Evolutionary conservation across 2,888 invertebrate species (phyloP), one percentile per base, ranked within the genome.

Genomic region (Synanthedon myopaeformis): DNA sequence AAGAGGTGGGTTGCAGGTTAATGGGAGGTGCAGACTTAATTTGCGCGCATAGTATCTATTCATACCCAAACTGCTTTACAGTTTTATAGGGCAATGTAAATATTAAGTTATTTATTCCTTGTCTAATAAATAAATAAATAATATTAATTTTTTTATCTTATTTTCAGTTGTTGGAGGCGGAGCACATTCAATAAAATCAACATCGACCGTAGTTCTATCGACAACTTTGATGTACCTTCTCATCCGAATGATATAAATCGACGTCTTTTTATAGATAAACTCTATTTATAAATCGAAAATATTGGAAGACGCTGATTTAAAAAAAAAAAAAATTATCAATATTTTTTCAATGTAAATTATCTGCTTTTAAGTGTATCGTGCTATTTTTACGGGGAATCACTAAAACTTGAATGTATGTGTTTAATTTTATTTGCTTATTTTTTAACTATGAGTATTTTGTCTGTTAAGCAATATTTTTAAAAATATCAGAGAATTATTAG

Each of bases 201-300:
- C 59, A 0, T 61, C 73, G 0, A 57, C 70, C 13, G 60, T 67
- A 2, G 57, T 74, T 2, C 49, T 82, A 1, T 66, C 79, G 0
- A 62, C 82, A 1, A 61, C 74, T 11, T 60, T 83, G 53, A 84
- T 84, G 73, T 86, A 83, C 57, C 69, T 86, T 3, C 75, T 86
- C 54, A 76, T 85, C 13, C 85, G 86, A 76, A 79, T 75, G 77
- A 63, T 81, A 57, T 84, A 82, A 76, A 74, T 58, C 19, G 51
- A 62, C 57, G 42, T 19, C 35, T 48, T 49, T 79, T 49, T 79
- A 23, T 4, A 79, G 69, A 56, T 52, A 69, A 66, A 70, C 5
- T 69, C 69, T 79, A 82, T 81, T 84, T 82, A 83, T 85, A 79
- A 66, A 77, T 5, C 13, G 14, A 45, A 45, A 45, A 14, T 45